Conservation (phyloP, 1,140 invertebrate genomes). For the Melanaphis sacchari region DNA sequence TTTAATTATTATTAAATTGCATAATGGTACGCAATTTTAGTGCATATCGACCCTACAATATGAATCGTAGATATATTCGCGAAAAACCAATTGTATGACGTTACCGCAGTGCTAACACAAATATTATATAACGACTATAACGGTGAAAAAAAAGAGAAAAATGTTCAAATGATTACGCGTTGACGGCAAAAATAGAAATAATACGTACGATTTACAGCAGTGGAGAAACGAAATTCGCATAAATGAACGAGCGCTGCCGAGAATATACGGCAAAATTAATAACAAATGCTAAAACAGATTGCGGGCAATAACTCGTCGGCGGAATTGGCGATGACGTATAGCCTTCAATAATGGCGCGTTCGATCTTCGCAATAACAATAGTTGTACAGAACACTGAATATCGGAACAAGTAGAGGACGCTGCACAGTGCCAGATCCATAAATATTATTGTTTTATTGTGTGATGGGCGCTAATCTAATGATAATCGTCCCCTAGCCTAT, state of each 20-base stretch:
- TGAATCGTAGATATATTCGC: not conserved
- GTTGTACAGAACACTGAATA: too few species aligned
- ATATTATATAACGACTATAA: not conserved
- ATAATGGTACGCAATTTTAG: not conserved
- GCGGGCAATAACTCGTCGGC: not conserved
- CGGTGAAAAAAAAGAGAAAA: not conserved
- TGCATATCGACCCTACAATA: not conserved
- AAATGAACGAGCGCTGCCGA: not conserved
- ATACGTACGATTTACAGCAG: not conserved
- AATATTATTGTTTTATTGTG: not conserved
- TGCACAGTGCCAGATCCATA: not conserved
- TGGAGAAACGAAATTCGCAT: not conserved
- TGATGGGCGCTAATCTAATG: too few species aligned
- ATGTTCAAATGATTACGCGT: not conserved
- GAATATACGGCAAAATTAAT: not conserved
- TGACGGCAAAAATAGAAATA: not conserved
- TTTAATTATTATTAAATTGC: not conserved
- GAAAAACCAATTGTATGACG: not conserved
- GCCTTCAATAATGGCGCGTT: not conserved
- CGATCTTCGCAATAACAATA: not conserved
- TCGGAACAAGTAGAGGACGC: not conserved
- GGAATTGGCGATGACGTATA: not conserved
- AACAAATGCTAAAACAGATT: not conserved
- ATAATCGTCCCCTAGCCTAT: too few species aligned
- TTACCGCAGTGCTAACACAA: not conserved